Percentiles rank a stretch among this genome's conserved stretches.
Evolutionary conservation across 1,140 invertebrate species (phyloP).

Genomic region (Littorina saxatilis): DNA sequence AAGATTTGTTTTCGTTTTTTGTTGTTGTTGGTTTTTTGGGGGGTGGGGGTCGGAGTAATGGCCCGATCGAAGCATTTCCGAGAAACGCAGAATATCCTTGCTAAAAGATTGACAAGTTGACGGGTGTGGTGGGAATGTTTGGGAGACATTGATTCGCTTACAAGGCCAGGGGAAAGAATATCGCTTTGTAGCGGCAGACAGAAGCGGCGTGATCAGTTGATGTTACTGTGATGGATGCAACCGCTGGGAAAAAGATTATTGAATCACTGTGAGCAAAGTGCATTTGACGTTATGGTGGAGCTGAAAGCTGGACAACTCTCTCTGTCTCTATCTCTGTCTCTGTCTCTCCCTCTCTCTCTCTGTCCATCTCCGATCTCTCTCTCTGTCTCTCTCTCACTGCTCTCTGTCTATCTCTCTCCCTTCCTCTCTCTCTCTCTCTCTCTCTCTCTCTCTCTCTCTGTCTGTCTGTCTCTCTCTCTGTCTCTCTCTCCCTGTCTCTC

Average conservation of each 20-base stretch:
- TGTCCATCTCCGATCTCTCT: no score
- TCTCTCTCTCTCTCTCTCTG: constrained; percentile 22
- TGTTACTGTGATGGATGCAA: not conserved
- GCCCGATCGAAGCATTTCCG: no score
- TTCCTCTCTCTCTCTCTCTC: not conserved
- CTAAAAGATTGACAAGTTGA: no score
- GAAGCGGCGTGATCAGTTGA: not conserved
- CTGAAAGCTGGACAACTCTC: not conserved
- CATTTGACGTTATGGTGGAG: not conserved
- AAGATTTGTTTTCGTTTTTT: no score
- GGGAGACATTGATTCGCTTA: not conserved
- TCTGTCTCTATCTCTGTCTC: not conserved
- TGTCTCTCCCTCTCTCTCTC: constrained; percentile 6
- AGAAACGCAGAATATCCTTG: no score
- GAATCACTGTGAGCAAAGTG: not conserved
- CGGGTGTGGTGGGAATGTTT: no score
- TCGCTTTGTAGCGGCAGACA: no score
- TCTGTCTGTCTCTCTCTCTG: constrained; percentile 57
- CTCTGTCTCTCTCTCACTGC: no score
- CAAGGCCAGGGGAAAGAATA: not conserved
- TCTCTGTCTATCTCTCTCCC: no score
- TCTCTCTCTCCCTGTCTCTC: no score
- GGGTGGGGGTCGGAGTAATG: no score
- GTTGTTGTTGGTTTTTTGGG: no score
- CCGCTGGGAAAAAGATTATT: not conserved